phyloP scores from a whole-genome alignment of 2,797 vertebrate genomes.

The Alcedo atthis region DNA sequence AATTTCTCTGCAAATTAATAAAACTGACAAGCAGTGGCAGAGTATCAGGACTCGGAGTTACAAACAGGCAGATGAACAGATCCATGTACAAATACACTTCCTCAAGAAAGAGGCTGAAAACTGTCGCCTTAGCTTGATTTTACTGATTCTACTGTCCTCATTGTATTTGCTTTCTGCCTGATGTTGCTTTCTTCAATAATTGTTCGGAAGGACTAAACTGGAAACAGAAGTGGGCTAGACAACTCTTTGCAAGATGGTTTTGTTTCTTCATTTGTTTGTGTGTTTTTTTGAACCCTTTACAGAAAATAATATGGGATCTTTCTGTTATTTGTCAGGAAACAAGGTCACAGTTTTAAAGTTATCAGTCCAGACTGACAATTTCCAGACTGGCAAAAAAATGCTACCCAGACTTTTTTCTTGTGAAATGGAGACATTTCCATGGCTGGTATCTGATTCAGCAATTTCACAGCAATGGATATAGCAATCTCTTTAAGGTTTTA shows the following conservation, averaged over 20 bases:
- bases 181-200: not conserved
- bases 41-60: not conserved
- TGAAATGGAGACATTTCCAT: constrained; percentile 26
- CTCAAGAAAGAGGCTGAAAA: not conserved
- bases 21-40: not conserved
- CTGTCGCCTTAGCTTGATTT: not conserved
- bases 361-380: not conserved
- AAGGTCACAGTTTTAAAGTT: not conserved
- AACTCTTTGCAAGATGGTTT: not conserved
- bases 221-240: not conserved
- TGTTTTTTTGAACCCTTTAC: not conserved
- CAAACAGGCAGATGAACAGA: not conserved
- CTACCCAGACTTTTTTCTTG: not conserved
- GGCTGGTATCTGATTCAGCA: constrained; percentile 19
- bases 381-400: constrained; percentile 15
- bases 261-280: too few relatives aligned
- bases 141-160: not conserved
- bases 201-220: not conserved
- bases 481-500: not conserved
- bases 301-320: not conserved
- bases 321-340: not conserved
- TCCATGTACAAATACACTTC: not conserved
- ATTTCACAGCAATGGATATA: constrained; percentile 27
- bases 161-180: not conserved
- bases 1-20: not conserved